phyloP scores from a whole-genome alignment of 2,797 vertebrate genomes.

The Orestias chungarensis region DNA sequence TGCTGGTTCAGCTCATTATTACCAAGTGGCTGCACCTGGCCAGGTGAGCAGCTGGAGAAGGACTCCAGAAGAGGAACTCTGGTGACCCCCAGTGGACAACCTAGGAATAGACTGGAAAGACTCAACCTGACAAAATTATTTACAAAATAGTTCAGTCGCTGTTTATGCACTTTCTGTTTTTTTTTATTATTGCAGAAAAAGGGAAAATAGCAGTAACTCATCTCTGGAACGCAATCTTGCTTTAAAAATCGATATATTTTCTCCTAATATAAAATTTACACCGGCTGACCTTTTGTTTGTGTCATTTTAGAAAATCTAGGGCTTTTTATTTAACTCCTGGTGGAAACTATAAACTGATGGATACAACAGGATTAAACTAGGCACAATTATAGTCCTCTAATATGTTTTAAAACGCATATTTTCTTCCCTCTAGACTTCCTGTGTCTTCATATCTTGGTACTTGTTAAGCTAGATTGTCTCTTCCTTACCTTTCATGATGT shows the following conservation, averaged over 20 bases:
- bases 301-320: constrained; percentile 5
- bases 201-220: too few relatives aligned
- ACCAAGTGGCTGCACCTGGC: too few relatives aligned
- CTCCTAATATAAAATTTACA: constrained; percentile 16
- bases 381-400: constrained; percentile 20
- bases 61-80: too few relatives aligned
- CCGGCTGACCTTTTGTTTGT: background rate
- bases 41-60: too few relatives aligned
- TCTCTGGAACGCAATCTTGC: constrained; percentile 26
- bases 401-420: constrained; percentile 30
- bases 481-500: constrained; percentile 43
- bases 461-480: too few relatives aligned
- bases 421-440: constrained; percentile 24
- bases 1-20: too few relatives aligned
- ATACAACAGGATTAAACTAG: background rate
- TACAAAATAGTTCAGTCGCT: too few relatives aligned
- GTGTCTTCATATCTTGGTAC: constrained; percentile 38
- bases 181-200: too few relatives aligned
- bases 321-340: background rate
- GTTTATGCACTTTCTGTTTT: too few relatives aligned
- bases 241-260: constrained; percentile 1
- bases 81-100: too few relatives aligned
- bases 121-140: too few relatives aligned
- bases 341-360: background rate
- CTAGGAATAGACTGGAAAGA: too few relatives aligned